A percentile compares a stretch with the other conserved stretches of the same genome.
Conservation (phyloP, 2,797 vertebrate species). For the Sebastes nivosus region DNA sequence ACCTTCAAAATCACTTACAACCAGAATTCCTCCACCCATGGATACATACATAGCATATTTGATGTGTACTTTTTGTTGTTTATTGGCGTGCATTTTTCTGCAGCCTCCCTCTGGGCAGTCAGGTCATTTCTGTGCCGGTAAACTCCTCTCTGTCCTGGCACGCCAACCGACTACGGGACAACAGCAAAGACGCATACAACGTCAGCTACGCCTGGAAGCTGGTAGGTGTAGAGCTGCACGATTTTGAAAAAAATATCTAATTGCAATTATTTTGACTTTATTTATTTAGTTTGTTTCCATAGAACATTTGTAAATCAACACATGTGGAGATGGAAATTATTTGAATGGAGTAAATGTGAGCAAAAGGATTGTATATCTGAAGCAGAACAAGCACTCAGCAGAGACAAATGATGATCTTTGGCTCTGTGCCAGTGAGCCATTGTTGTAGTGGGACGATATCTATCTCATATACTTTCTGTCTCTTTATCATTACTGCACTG, state of each 20-base stretch:
- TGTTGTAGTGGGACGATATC: background rate
- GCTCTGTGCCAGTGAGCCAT: background rate
- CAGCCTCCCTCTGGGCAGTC: conserved; percentile 97
- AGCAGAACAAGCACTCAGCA: background rate
- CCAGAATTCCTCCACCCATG: background rate
- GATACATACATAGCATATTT: background rate
- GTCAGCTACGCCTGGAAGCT: conserved; percentile 99
- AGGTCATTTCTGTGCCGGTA: conserved; percentile 93
- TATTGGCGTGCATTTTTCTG: conserved; percentile 40
- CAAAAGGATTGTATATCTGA: background rate
- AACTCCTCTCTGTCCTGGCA: conserved; percentile 99
- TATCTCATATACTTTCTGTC: background rate
- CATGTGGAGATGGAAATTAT: background rate
- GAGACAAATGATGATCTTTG: background rate
- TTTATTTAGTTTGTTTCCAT: background rate
- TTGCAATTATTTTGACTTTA: too few relatives aligned
- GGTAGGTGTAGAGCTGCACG: conserved; percentile 74
- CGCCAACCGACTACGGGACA: conserved; percentile 91
- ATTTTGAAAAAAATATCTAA: too few relatives aligned
- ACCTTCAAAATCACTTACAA: background rate
- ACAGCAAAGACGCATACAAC: conserved; percentile 92
- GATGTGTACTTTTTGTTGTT: background rate
- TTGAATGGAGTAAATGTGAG: background rate
- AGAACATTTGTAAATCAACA: background rate
- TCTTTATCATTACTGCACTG: conserved; percentile 12